These are phyloP conservation scores for Rattus rattus DNA, from an alignment of 2,113 vertebrate species.

Conservation along the genomic window DNA sequence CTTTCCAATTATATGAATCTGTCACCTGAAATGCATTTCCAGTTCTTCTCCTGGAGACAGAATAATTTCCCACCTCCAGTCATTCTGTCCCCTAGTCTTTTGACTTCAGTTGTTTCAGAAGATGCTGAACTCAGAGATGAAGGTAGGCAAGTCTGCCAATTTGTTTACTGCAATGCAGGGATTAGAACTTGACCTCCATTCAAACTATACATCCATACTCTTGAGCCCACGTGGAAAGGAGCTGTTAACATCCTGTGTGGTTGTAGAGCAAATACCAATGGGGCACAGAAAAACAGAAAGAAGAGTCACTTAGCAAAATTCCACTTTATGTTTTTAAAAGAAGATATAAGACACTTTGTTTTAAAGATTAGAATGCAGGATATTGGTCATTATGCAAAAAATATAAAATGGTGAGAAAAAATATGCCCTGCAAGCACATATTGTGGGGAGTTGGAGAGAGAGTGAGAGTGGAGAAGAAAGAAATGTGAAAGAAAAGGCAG, in stretches of 20 bases:
- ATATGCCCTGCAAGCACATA: not conserved
- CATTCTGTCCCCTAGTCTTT: not conserved
- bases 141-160: not conserved
- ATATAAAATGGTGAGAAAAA: not conserved
- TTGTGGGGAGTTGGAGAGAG: not conserved
- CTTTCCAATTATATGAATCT: not conserved
- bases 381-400: not conserved
- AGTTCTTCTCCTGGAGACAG: not conserved
- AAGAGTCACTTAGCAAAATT: slow-evolving; percentile 5
- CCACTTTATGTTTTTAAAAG: not conserved
- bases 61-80: not conserved
- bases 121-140: not conserved
- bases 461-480: not conserved
- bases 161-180: slow-evolving; percentile 37
- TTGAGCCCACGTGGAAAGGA: not conserved
- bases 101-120: not conserved
- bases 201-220: not conserved
- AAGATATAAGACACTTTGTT: slow-evolving; percentile 3
- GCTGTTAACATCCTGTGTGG: not conserved
- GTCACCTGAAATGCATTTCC: not conserved
- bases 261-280: not conserved
- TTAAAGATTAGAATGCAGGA: not conserved
- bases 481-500: not conserved
- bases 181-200: slow-evolving; percentile 13
- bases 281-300: slow-evolving; percentile 36